Evolutionary conservation across 2,113 vertebrate genomes (phyloP), one percentile per base, ranked within the genome.

Genomic region (Agapornis roseicollis): DNA sequence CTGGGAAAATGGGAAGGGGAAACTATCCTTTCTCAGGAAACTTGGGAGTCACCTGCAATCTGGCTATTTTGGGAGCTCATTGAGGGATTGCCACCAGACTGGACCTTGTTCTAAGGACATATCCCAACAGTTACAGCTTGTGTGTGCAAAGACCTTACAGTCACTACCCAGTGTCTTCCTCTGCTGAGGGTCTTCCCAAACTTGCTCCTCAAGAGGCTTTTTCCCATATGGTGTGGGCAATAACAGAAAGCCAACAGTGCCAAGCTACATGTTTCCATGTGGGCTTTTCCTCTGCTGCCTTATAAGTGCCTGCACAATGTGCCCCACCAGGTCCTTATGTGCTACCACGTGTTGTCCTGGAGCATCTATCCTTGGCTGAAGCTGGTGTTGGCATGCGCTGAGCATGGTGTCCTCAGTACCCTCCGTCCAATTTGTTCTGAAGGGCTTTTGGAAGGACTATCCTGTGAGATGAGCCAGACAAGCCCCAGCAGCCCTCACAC

Each of bases 221-320:
- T 69, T 41, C 13, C n/a, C 10, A 0, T 9, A 0, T 77, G 16
- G 3, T 88, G 25, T 80, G 50, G 37, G 11, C 60, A 80, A 27
- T 50, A 68, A 50, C 5, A 39, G 46, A 74, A 87, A 77, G 10
- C 4, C 49, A 80, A 2, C 9, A 4, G 9, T 29, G 20, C 22
- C 27, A 35, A 60, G 7, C 15, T 64, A 31, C 12, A 2, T 0
- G 0, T 2, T 83, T 79, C 71, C 55, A n/a, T 5, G 2, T 47
- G 27, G 14, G 10, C 17, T 41, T 70, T 60, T 73, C 16, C 23
- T 73, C 37, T 27, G 1, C 7, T 55, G 33, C 17, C 35, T 49
- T 46, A 37, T 12, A 73, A 49, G 3, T 2, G 1, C 35, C 19
- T 22, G n/a, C 15, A 76, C 29, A n/a, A 10, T 0, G 0, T 42